A percentile compares a stretch with the other conserved stretches of the same genome.
Conservation (phyloP, 2,113 vertebrate genomes). For the Astur gentilis region DNA sequence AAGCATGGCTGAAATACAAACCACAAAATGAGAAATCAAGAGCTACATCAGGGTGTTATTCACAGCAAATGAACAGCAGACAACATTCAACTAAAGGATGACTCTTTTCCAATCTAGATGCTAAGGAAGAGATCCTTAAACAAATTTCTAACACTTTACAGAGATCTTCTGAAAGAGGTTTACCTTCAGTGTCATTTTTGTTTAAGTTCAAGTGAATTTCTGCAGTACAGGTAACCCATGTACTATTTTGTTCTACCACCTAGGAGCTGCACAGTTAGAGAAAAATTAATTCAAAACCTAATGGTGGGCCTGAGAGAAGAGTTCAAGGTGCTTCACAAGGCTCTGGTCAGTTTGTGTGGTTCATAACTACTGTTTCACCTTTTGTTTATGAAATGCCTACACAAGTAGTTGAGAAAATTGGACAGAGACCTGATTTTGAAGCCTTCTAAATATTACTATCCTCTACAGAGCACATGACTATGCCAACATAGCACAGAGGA, state of each 20-base stretch:
- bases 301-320: not conserved
- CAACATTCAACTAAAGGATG: not conserved
- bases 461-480: not conserved
- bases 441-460: not conserved
- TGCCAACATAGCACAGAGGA: not conserved
- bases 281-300: not conserved
- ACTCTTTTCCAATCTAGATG: not conserved
- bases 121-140: not conserved
- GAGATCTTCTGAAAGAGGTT: not conserved
- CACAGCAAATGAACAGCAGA: not conserved
- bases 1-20: not conserved
- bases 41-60: not conserved
- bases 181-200: not conserved
- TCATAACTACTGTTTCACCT: not conserved
- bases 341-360: not conserved
- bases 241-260: not conserved
- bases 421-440: not conserved
- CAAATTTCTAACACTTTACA: not conserved
- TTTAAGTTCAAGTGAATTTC: not conserved
- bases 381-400: not conserved
- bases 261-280: not conserved
- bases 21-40: not conserved
- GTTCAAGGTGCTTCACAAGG: not conserved
- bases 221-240: not conserved
- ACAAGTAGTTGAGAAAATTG: not conserved